Conservation (phyloP, 2,113 vertebrate genomes). For the Acinonyx jubatus region DNA sequence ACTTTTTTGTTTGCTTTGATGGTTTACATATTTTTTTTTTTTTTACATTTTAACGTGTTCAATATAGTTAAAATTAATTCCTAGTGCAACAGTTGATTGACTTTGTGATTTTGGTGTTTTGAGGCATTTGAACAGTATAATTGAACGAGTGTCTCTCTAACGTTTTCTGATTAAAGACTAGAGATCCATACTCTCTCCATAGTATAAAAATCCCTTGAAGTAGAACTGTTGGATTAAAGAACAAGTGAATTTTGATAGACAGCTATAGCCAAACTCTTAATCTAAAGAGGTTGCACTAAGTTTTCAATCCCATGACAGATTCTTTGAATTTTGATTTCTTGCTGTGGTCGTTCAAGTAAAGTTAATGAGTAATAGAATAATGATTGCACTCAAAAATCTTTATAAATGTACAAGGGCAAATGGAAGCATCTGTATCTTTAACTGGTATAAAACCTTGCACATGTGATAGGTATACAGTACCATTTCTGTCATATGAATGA, state of each 20-base stretch:
- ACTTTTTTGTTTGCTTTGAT: not conserved
- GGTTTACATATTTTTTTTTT: not conserved
- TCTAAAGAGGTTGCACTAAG: not conserved
- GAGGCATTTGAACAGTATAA: not conserved
- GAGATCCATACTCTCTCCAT: not conserved
- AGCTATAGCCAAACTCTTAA: not conserved
- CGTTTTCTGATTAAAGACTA: not conserved
- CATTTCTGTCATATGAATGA: not conserved
- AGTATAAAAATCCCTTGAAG: not conserved
- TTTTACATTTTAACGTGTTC: not conserved
- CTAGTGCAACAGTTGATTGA: not conserved
- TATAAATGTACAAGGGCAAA: not conserved
- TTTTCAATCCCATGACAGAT: not conserved
- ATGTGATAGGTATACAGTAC: too few relatives aligned
- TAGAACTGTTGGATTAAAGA: not conserved
- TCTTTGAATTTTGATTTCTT: not conserved
- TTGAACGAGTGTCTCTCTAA: not conserved
- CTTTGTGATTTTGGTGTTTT: not conserved
- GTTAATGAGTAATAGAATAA: not conserved
- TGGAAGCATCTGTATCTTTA: not conserved
- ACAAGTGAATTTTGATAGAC: not conserved
- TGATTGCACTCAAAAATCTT: not conserved
- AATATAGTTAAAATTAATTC: not conserved
- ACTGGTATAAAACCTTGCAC: not conserved
- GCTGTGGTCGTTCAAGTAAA: not conserved